Evolutionary conservation across 2,113 vertebrate species (phyloP).

Genomic region (Hippocampus mohnikei): DNA sequence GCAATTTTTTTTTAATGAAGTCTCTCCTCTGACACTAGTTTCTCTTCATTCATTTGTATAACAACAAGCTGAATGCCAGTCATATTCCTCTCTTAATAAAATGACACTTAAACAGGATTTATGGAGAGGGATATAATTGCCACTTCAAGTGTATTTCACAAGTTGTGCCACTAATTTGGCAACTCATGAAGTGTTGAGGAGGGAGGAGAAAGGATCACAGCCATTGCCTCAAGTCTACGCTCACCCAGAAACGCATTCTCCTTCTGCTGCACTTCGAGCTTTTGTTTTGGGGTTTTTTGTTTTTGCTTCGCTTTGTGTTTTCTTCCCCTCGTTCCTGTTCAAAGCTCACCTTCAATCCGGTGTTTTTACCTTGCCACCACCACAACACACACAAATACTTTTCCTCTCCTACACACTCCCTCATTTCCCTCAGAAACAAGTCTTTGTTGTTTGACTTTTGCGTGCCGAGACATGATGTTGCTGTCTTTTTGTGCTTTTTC

Average conservation of each 20-base stretch:
- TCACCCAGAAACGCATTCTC: conserved; percentile 38
- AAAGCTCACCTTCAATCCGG: conserved; percentile 48
- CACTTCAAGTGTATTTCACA: conserved; percentile 56
- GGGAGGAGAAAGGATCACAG: conserved; percentile 44
- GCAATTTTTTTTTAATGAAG: conserved; percentile 36
- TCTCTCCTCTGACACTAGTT: conserved; percentile 24
- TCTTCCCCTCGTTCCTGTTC: conserved; percentile 25
- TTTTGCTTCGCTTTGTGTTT: conserved; percentile 40
- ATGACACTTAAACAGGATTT: conserved; percentile 40
- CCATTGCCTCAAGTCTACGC: conserved; percentile 44
- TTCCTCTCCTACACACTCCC: conserved; percentile 5
- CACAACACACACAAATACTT: not conserved
- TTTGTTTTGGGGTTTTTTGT: not conserved
- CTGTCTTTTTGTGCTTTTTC: conserved; percentile 14
- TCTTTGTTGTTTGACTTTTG: conserved; percentile 39
- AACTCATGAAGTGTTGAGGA: conserved; percentile 53
- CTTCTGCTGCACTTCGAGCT: conserved; percentile 25
- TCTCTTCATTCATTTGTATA: conserved; percentile 41
- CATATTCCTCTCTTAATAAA: conserved; percentile 59
- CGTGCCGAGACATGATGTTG: conserved; percentile 13
- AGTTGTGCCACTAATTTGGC: conserved; percentile 57
- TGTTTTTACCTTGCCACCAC: conserved; percentile 33
- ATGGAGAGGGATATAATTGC: conserved; percentile 50
- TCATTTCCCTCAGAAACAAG: conserved; percentile 21
- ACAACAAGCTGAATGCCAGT: conserved; percentile 50